Evolutionary conservation across 1,140 invertebrate genomes (phyloP).

Genomic region (Atta colombica): DNA sequence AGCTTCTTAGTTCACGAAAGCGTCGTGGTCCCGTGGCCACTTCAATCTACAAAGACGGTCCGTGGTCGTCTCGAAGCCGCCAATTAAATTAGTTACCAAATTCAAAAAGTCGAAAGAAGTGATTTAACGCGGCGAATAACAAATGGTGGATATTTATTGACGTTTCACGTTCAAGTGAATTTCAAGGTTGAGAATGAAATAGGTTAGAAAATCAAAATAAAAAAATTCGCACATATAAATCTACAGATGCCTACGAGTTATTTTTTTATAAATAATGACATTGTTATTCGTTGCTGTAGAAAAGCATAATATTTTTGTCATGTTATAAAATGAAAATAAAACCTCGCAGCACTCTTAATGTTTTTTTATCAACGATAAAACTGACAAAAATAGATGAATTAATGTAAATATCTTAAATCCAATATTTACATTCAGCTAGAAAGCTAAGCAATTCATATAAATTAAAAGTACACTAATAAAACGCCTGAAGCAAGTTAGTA

Average conservation of each 20-base stretch:
- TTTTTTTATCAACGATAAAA: neutral
- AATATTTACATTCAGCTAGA: neutral
- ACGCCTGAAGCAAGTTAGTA: neutral
- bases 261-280: neutral
- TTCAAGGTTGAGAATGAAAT: neutral
- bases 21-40: constrained; percentile 52
- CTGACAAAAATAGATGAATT: neutral
- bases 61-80: constrained; percentile 60
- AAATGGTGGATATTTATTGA: constrained; percentile 11
- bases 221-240: neutral
- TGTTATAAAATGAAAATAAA: neutral
- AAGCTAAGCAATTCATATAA: neutral
- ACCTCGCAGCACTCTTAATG: neutral
- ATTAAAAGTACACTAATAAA: neutral
- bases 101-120: constrained; percentile 70
- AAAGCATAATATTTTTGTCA: neutral
- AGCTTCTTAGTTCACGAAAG: constrained; percentile 72
- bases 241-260: neutral
- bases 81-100: constrained; percentile 75
- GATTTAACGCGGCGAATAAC: constrained; percentile 11
- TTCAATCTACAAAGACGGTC: constrained; percentile 71
- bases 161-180: neutral
- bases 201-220: constrained; percentile 10
- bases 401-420: neutral
- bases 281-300: neutral